These are phyloP conservation scores for Pachypsylla venusta DNA, from an alignment of 1,140 invertebrate species.

Conservation along the genomic window DNA sequence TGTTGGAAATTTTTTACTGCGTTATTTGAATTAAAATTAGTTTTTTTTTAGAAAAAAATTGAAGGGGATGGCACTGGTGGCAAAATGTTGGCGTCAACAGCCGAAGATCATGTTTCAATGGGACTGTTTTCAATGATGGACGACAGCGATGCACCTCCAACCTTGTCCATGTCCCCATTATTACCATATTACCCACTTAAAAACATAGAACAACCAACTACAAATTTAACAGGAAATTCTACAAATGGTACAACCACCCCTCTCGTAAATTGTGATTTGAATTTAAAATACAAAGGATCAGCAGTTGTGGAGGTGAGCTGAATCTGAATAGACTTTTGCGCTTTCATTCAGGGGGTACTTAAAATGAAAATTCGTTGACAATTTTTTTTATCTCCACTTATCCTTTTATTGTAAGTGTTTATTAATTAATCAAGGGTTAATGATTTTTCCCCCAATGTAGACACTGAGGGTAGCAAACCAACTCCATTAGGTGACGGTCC, in stretches of 20 bases:
- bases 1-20: too few relatives aligned
- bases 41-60: slow-evolving; percentile 5
- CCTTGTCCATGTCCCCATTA: background rate
- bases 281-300: background rate
- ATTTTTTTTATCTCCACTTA: too few relatives aligned
- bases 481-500: too few relatives aligned
- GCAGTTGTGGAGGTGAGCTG: background rate
- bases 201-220: background rate
- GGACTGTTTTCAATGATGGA: background rate
- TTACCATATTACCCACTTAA: background rate
- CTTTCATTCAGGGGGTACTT: too few relatives aligned
- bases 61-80: background rate
- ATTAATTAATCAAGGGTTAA: too few relatives aligned
- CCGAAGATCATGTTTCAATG: background rate
- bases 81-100: background rate
- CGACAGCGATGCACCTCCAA: background rate
- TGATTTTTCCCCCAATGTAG: too few relatives aligned
- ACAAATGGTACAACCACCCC: background rate
- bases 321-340: too few relatives aligned
- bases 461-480: too few relatives aligned
- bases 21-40: too few relatives aligned
- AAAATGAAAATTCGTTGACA: too few relatives aligned
- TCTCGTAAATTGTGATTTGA: slow-evolving; percentile 1
- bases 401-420: too few relatives aligned
- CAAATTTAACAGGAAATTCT: background rate